Base-by-base conservation (phyloP, 2,113 vertebrate species). In the Crypturellus undulatus region DNA sequence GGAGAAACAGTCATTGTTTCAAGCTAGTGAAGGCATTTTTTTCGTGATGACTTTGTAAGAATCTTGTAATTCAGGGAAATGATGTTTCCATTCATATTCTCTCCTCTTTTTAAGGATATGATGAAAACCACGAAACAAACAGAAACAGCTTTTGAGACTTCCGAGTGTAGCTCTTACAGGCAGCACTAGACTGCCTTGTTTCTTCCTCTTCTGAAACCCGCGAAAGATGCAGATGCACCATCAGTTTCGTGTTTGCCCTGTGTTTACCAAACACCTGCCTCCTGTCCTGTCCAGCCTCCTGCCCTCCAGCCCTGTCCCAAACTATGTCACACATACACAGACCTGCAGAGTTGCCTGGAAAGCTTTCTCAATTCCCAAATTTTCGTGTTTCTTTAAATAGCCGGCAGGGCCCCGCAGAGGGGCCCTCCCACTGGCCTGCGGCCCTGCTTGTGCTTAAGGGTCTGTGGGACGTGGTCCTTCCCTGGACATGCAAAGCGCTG, bases 401-500 rank as follows among this genome's bases (percentile, higher is more conserved):
- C 52, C 12, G 18, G 42, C 16, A 9, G 51, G 54, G 5, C 54
- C 62, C 1, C 0, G 24, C 79, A 79, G 81, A 34, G 24, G 87
- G 6, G 15, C n/a, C 8, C 4, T 87, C 10, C 26, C 34, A 19
- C 69, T 60, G 60, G 15, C 47, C 56, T 54, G 85, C 21, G 9
- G 49, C 26, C 20, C 1, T 7, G 0, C 0, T 59, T 26, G 4
- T 63, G 42, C 45, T 47, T 28, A 3, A 1, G 5, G n/a, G 36
- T 22, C 28, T 49, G n/a, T 9, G 22, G 42, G 24, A 19, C 18
- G 0, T 20, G 67, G 51, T 79, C 64, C 77, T 67, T 26, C 1
- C 0, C 21, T 40, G 54, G 2, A 1, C 5, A 40, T 34, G 38
- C 0, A 0, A 12, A 40, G 40, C n/a, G 24, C 12, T 6, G 60